Percentiles rank a stretch among this genome's conserved stretches.
phyloP scores from a whole-genome alignment of 53 echinoderm and acorn worm species.

The Zoroaster sp. region DNA sequence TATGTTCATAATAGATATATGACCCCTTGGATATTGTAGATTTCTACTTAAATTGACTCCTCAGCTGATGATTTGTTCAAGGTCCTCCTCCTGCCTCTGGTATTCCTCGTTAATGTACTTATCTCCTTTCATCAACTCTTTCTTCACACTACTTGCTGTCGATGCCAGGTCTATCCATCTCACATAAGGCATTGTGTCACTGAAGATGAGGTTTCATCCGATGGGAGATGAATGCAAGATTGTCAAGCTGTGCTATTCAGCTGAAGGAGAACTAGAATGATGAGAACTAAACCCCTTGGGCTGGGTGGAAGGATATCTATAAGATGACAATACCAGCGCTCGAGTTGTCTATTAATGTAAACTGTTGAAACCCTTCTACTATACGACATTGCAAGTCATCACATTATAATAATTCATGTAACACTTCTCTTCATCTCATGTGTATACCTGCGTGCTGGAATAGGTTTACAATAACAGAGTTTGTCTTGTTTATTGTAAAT shows the following conservation, averaged over 20 bases:
- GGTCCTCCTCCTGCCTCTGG: too few species aligned
- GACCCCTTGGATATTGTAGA: too few species aligned
- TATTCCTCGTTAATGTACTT: not conserved
- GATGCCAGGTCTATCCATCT: not conserved
- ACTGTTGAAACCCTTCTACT: not conserved
- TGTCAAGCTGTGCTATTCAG: not conserved
- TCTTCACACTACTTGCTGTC: not conserved
- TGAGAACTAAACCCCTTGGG: not conserved
- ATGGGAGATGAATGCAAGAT: conserved; percentile 1
- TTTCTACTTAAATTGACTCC: too few species aligned
- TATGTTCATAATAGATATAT: too few species aligned
- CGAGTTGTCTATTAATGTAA: conserved; percentile 6
- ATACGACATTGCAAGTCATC: not conserved
- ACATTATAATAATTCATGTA: too few species aligned
- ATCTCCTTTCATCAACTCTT: not conserved
- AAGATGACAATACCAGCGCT: not conserved
- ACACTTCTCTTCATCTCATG: too few species aligned
- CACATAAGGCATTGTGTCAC: not conserved
- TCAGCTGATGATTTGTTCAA: too few species aligned
- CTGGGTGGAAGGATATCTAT: not conserved
- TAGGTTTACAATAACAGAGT: too few species aligned
- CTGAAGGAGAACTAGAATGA: not conserved
- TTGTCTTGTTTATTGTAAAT: too few species aligned
- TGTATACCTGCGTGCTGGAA: too few species aligned
- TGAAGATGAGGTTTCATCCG: conserved; percentile 18